Percentiles rank a stretch among this genome's conserved stretches.
These are phyloP conservation scores for Platyrinchus mystaceus DNA, from an alignment of 2,797 vertebrate genomes.

Conservation along the genomic window DNA sequence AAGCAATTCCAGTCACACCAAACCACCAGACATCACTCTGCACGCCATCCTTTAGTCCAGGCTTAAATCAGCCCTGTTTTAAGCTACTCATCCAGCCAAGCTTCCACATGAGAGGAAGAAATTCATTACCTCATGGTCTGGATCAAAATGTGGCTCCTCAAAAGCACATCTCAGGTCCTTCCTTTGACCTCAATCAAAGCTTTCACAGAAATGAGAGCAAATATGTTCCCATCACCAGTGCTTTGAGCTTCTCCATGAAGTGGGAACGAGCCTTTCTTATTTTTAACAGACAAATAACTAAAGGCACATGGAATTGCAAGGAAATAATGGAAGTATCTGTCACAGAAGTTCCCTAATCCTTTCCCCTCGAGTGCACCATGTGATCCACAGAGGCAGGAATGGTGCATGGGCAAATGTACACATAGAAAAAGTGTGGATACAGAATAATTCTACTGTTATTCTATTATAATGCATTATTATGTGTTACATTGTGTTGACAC, in stretches of 20 bases:
- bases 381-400: not conserved
- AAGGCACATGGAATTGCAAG: not conserved
- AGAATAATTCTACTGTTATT: not conserved
- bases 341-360: not conserved
- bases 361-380: fast-evolving
- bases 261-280: not conserved
- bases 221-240: not conserved
- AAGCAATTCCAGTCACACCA: not conserved
- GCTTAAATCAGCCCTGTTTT: not conserved
- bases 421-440: fast-evolving
- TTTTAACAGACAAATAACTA: not conserved
- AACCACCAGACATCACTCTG: not conserved
- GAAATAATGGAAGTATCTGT: not conserved
- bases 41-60: not conserved
- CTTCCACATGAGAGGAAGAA: not conserved
- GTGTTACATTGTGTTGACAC: not conserved
- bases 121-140: not conserved
- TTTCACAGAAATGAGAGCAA: not conserved
- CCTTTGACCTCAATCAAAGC: not conserved
- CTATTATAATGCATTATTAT: not conserved
- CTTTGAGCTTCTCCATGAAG: not conserved
- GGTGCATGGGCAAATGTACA: not conserved
- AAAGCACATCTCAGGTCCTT: not conserved
- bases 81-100: not conserved
- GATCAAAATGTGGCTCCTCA: not conserved